phyloP scores from a whole-genome alignment of 2,113 vertebrate genomes.

The Ammodytes dubius region DNA sequence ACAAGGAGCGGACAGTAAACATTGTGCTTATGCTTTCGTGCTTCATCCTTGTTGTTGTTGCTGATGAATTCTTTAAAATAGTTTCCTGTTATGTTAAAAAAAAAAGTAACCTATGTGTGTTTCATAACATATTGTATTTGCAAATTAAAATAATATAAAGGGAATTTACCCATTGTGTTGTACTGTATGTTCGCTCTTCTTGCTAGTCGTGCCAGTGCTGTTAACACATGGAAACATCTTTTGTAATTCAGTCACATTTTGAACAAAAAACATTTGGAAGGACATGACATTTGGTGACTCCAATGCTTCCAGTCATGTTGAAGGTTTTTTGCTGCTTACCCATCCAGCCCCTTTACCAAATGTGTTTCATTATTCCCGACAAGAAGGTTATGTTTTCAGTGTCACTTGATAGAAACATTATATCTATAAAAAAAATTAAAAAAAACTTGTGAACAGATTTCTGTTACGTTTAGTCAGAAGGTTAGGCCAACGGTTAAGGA shows the following conservation, averaged over 20 bases:
- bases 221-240: background rate
- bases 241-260: background rate
- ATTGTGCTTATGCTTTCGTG: too few relatives aligned
- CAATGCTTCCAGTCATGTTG: background rate
- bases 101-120: too few relatives aligned
- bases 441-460: background rate
- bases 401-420: background rate
- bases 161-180: background rate
- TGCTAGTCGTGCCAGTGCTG: background rate
- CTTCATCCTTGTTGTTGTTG: too few relatives aligned
- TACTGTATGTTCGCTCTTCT: background rate
- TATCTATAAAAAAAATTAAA: background rate
- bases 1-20: background rate
- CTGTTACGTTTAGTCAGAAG: background rate
- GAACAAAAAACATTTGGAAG: background rate
- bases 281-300: background rate
- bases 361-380: background rate
- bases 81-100: too few relatives aligned
- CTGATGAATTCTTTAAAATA: too few relatives aligned
- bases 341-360: background rate
- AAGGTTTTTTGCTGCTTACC: background rate
- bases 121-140: background rate
- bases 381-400: background rate
- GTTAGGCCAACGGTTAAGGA: background rate
- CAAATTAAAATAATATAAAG: background rate